Base-by-base conservation (phyloP, 2,888 invertebrate genomes). In the Lasioglossum calceatum region DNA sequence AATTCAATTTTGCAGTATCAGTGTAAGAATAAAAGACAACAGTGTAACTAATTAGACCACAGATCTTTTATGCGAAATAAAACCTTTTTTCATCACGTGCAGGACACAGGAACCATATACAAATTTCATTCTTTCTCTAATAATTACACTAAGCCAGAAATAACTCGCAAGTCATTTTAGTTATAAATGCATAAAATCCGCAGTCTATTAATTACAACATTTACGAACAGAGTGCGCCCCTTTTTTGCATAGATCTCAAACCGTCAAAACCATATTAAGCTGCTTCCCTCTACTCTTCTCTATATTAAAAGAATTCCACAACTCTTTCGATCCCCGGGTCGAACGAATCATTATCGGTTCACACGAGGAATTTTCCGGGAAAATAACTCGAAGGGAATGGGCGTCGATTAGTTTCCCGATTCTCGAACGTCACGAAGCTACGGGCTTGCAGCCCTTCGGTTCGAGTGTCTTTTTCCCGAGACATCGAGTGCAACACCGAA, bases 401-500 rank as follows among this genome's bases (percentile, higher is more conserved):
- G 67, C 12, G 36, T 23, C 19, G 39, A 70, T 70, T 36, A 36
- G 32, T 39, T 64, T 70, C 23, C 10, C 36, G 10, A 4, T 23
- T 36, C 36, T 70, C 23, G 19, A 39, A 70, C 23, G 36, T 39
- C 67, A 4, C 67, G 23, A 36, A 70, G 67, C 67, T 39, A 36
- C 10, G 36, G 64, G n/a, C 23, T 8, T 2, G 32, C 16, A 47
- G 14, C 64, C 3, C 12, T 10, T 32, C 19, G 23, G 12, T 39
- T 61, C 32, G 0, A 81, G n/a, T 70, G 39, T 72, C 12, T 64
- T 39, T 32, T 47, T 42, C 36, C 42, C 36, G 61, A 39, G 47
- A 50, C 44, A 61, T 78, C 54, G 74, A 75, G 73, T 32, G 73
- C 82, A 75, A 74, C 58, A 67, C 19, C 72, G 64, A 64, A 42